Evolutionary conservation across 92 coral and sea anemone genomes (phyloP).

Genomic region (Epizoanthus rinbou): DNA sequence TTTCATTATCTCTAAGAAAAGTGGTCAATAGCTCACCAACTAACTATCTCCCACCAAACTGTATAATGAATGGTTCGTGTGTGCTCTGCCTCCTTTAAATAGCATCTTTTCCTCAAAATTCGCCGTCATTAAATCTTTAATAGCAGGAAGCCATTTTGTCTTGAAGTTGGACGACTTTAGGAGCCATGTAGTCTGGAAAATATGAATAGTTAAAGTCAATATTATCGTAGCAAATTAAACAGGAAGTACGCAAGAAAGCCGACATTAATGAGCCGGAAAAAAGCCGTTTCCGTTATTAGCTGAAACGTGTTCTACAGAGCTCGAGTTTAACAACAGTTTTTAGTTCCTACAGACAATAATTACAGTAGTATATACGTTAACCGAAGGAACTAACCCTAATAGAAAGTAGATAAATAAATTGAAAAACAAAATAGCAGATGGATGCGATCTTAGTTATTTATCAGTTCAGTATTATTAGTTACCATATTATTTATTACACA

Average conservation of each 20-base stretch:
- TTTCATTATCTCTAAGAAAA: constrained; percentile 5
- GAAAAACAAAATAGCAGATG: too few species aligned
- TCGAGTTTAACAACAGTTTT: too few species aligned
- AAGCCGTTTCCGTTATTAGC: too few species aligned
- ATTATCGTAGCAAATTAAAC: too few species aligned
- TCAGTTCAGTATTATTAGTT: too few species aligned
- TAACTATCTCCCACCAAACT: neutral
- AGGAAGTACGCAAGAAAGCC: neutral
- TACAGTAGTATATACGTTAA: too few species aligned
- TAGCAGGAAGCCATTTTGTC: neutral
- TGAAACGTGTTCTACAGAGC: too few species aligned
- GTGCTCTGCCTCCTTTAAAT: neutral
- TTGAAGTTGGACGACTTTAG: neutral
- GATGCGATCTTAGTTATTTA: too few species aligned
- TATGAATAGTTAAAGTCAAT: neutral
- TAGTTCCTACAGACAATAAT: too few species aligned
- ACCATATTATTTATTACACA: too few species aligned
- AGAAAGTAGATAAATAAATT: too few species aligned
- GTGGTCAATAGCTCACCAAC: neutral
- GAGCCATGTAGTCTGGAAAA: neutral
- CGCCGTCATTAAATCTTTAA: neutral
- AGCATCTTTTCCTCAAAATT: neutral
- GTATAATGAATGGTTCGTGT: neutral
- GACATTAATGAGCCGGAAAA: neutral
- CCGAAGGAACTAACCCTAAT: too few species aligned